Conservation (phyloP, 2,888 invertebrate genomes). For the Cancer borealis region DNA sequence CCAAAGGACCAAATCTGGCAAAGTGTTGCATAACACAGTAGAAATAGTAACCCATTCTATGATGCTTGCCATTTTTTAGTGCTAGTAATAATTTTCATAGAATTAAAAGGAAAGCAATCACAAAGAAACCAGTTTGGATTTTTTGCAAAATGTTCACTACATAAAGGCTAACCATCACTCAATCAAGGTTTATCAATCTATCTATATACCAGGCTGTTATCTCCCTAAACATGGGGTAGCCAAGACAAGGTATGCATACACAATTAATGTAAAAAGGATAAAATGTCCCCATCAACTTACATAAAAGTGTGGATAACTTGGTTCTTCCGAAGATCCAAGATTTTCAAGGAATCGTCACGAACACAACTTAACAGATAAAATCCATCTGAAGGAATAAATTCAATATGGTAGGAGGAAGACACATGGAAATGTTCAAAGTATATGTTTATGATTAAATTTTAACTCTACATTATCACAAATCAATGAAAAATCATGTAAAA, state of each 20-base stretch:
- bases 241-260: neutral
- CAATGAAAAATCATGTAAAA: neutral
- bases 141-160: too few relatives aligned
- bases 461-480: neutral
- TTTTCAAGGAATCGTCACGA: conserved; percentile 72
- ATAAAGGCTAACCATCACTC: too few relatives aligned
- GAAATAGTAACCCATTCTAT: too few relatives aligned
- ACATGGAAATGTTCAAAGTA: neutral
- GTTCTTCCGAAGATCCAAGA: conserved; percentile 82
- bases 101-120: too few relatives aligned
- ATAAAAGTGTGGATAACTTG: conserved; percentile 93
- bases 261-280: neutral
- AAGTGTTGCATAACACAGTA: too few relatives aligned
- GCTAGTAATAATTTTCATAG: too few relatives aligned
- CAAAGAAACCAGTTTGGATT: too few relatives aligned
- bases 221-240: too few relatives aligned
- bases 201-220: too few relatives aligned
- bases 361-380: conserved; percentile 74
- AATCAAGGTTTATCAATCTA: too few relatives aligned
- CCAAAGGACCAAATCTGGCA: too few relatives aligned
- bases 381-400: conserved; percentile 68
- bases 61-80: too few relatives aligned
- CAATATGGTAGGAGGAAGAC: neutral
- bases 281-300: conserved; percentile 83
- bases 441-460: neutral